Evolutionary conservation across 53 echinoderm and acorn worm genomes (phyloP), one percentile per base, ranked within the genome.

Genomic region (Apostichopus leukothele): DNA sequence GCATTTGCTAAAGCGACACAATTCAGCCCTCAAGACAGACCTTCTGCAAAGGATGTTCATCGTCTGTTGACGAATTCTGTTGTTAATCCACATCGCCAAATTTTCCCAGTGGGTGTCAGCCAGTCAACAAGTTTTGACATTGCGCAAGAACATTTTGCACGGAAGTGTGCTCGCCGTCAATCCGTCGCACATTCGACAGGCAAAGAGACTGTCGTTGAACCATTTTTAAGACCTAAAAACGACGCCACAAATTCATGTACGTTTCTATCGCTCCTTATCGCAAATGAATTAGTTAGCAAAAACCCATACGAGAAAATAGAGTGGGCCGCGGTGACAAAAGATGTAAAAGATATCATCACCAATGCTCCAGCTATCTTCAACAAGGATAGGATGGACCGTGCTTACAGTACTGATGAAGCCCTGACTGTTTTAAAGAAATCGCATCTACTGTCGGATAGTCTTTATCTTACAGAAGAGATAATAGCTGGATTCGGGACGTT

Each of bases 221-320:
- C 25, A 25, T 25, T 25, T 25, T 25, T 25, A 25, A 25, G 25
- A 25, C 25, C 25, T 25, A 25, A 25, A 25, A 87, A 87, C 75
- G 87, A 87, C 7, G 87, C 22, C 4, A 87, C 87, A 50, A 87
- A 87, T 87, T 23, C 87, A 87, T 87, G 87, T 73, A 55, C 87
- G 26, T 87, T 87, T 26, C 71, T 87, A 9, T 50, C 87, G 16
- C 27, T 87, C 20, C 73, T 52, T 50, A 87, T 87, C 23, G 87
- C 87, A 71, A 50, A 87, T 50, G 51, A 71, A 16, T 11, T 87
- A 23, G 51, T 73, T 50, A 78, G 78, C 13, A 78, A 51, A 78
- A 50, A 50, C 0, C 39, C 16, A 51, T 21, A 14, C 26, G 51
- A 39, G 20, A 9, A 27, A 51, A 9, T 51, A 7, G 26, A 78